Evolutionary conservation across 2,888 invertebrate genomes (phyloP).

Genomic region (Cerastoderma edule): DNA sequence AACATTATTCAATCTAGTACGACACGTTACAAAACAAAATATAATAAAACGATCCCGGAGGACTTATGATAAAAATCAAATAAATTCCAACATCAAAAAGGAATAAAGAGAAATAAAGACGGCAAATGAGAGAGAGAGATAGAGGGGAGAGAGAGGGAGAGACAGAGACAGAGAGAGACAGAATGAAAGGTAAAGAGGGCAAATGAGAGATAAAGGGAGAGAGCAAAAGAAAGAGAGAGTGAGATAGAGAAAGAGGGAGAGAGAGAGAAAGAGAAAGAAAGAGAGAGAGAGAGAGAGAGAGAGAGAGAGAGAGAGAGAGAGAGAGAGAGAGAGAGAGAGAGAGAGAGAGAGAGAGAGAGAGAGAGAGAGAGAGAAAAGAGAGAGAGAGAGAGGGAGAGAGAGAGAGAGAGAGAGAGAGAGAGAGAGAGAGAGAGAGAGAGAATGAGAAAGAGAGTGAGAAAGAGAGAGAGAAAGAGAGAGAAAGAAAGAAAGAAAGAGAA

Average conservation of each 20-base stretch:
- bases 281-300: conserved; percentile 51
- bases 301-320: conserved; percentile 57
- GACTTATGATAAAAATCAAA: background rate
- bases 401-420: background rate
- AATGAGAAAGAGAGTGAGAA: too few species aligned
- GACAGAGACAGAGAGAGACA: conserved; percentile 20
- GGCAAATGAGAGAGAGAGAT: background rate
- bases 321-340: conserved; percentile 58
- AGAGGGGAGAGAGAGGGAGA: conserved; percentile 5
- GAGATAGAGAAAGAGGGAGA: conserved; percentile 55
- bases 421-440: background rate
- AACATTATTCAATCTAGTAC: too few species aligned
- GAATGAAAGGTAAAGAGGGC: conserved; percentile 3
- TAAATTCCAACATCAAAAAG: background rate
- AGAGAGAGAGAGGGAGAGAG: background rate
- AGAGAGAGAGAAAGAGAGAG: background rate
- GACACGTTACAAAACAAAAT: conserved; percentile 12
- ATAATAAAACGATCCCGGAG: background rate
- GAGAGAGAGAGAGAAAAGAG: conserved; percentile 29
- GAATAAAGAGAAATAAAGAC: background rate
- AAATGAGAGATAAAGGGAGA: background rate
- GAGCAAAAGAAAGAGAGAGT: conserved; percentile 41
- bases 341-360: conserved; percentile 49
- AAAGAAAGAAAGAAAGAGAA: background rate
- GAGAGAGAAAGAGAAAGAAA: conserved; percentile 51